phyloP scores from a whole-genome alignment of 2,797 vertebrate genomes.

The Lagocephalus sceleratus region DNA sequence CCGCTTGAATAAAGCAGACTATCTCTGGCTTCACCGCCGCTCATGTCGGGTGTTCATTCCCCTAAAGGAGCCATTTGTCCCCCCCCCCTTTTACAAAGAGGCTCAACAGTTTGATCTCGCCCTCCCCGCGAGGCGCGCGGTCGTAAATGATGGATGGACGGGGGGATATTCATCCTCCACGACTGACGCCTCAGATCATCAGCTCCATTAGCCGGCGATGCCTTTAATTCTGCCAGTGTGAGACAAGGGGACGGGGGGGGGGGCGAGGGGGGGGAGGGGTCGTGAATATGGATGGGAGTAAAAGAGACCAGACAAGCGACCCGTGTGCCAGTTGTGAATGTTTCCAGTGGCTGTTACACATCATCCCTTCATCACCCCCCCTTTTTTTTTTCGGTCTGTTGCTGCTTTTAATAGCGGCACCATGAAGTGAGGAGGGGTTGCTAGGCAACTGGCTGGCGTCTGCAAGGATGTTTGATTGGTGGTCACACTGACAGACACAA shows the following conservation, averaged over 20 bases:
- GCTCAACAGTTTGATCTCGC: too few relatives aligned
- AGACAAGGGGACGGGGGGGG: too few relatives aligned
- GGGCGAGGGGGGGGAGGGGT: too few relatives aligned
- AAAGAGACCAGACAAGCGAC: background rate
- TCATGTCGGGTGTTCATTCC: too few relatives aligned
- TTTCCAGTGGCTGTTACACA: constrained; percentile 35
- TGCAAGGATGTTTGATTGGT: constrained; percentile 67
- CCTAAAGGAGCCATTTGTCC: too few relatives aligned
- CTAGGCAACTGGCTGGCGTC: constrained; percentile 80
- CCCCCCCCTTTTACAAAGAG: too few relatives aligned
- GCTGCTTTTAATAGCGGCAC: constrained; percentile 78
- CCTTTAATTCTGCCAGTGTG: too few relatives aligned
- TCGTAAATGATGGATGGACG: too few relatives aligned
- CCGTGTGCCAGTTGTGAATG: constrained; percentile 1
- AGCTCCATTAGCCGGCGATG: too few relatives aligned
- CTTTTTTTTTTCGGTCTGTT: constrained; percentile 39
- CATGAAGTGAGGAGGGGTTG: constrained; percentile 74
- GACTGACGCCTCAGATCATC: too few relatives aligned
- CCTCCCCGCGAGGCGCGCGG: too few relatives aligned
- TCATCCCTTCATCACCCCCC: constrained; percentile 28
- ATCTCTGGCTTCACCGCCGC: background rate
- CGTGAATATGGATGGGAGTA: background rate
- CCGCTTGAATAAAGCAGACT: background rate
- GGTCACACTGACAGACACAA: constrained; percentile 55
- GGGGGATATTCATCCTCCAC: too few relatives aligned